Evolutionary conservation across 2,888 invertebrate genomes (phyloP), one percentile per base, ranked within the genome.

Genomic region (Carterocephalus palaemon): DNA sequence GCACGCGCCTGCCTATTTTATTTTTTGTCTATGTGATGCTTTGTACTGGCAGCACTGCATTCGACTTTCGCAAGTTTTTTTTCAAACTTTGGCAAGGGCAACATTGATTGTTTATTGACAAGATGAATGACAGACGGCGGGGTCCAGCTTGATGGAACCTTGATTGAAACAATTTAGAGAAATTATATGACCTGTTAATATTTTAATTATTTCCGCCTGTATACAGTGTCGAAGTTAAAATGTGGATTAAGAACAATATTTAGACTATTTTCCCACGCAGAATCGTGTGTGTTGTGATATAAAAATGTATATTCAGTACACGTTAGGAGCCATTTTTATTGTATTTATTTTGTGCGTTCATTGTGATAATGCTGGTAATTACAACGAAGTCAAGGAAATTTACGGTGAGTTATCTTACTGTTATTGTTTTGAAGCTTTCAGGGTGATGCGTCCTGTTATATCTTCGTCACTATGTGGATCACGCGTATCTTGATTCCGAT

Each of bases 301-400:
- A 65, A 85, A 75, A 75, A 87, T 87, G 87, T 81, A 79, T 83
- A 70, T 79, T 78, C 76, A 68, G 60, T 80, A 70, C 75, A 76
- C 76, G 64, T 55, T 85, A 80, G 87, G 81, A 82, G 87, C 87
- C 87, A 87, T 87, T 86, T 87, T 87, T 82, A 75, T 81, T 79
- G 74, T 84, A 79, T 86, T 83, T 83, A 85, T 86, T 82, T 85
- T 85, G 77, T 81, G 83, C 75, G 85, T 83, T 81, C 80, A 85
- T 82, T 85, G 86, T 84, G 85, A 83, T 80, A 84, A 75, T 81
- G 75, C 73, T 68, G 78, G 65, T 63, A 80, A 73, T 71, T 79
- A 84, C 83, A 85, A 84, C 82, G 85, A 85, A 83, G 74, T 72
- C 64, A 75, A 70, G 70, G 73, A 77, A 72, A 80, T 84, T 76